Evolutionary conservation across 2,113 vertebrate species (phyloP), one percentile per base, ranked within the genome.

Genomic region (Atlantisia rogersi): DNA sequence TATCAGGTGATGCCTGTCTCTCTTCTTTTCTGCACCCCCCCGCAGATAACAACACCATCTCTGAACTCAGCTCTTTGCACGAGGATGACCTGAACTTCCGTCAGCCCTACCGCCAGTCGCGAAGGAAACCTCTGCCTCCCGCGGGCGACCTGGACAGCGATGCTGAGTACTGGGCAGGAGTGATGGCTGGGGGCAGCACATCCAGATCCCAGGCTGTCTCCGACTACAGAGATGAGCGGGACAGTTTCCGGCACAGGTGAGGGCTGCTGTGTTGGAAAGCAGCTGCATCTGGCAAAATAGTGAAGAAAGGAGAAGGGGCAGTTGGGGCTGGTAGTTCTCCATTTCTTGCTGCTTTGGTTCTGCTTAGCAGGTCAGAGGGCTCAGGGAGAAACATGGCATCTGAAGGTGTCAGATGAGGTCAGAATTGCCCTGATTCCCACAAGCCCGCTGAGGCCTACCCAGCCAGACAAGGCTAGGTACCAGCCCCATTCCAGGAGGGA

Each of bases 1-100:
- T 50, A 0, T 48, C 31, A 14, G 52, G 48, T 17, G n/a, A 19
- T 67, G 48, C 58, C 71, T 40, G 5, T 59, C 78, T 90, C 25
- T 20, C 44, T 75, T 80, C 31, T 80, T 28, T 39, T n/a, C 79
- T 70, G 56, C 48, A 21, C 52, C 85, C 19, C 76, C 60, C 84
- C 93, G 29, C 97, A 99, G 99, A 99, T 95, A 98, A 98, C 81
- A 99, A 99, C 96, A 99, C 99, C 22, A 90, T 99, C 52, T 99
- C 99, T 5, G 99, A 99, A 95, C 98, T 99, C 90, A 99, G 99
- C 97, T 99, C 99, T 8, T 98, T 99, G 91, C 99, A 99, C 1
- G 99, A 99, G 1, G 99, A 98, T 1, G 98, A 98, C 58, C 31
- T 97, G 68, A 98, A 98, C 63, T 99, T 99, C 97, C 98, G 98